A percentile compares a stretch with the other conserved stretches of the same genome.
These are phyloP conservation scores for Nematostella vectensis DNA, from an alignment of 92 coral and sea anemone species.

Conservation along the genomic window DNA sequence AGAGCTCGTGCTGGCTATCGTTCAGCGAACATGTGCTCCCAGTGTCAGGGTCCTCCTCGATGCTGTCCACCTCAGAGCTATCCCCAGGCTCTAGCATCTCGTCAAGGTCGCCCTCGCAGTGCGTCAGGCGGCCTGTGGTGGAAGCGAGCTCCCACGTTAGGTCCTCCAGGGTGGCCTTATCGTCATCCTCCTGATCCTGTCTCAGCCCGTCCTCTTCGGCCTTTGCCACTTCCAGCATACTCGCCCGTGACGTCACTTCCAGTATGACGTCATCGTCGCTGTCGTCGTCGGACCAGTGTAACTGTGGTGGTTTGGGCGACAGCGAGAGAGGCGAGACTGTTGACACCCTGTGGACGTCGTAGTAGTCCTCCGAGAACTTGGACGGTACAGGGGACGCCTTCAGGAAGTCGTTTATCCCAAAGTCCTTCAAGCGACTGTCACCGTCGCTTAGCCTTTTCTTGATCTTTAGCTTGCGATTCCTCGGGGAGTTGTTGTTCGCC, in stretches of 20 bases:
- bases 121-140: conserved; percentile 79
- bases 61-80: conserved; percentile 69
- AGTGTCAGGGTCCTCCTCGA: conserved; percentile 62
- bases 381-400: conserved; percentile 49
- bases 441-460: conserved; percentile 1
- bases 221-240: conserved; percentile 7
- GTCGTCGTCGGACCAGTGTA: conserved; percentile 77
- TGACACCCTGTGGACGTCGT: conserved; percentile 65
- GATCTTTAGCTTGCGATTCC: conserved; percentile 5
- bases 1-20: conserved; percentile 14
- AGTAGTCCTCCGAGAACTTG: conserved; percentile 44
- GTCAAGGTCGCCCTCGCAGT: conserved; percentile 41
- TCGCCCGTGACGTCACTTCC: conserved; percentile 26
- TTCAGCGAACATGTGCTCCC: conserved; percentile 49
- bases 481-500: conserved; percentile 4
- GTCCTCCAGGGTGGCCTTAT: conserved; percentile 78
- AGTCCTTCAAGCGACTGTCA: conserved; percentile 48
- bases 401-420: conserved; percentile 69
- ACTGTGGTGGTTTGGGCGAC: conserved; percentile 65
- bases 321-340: conserved; percentile 70
- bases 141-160: conserved; percentile 94
- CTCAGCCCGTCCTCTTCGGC: conserved; percentile 30
- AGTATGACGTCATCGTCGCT: conserved; percentile 68
- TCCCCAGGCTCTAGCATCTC: conserved; percentile 10
- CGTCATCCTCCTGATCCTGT: conserved; percentile 77